Conservation (phyloP, 1,140 invertebrate genomes). For the Hirudo medicinalis region DNA sequence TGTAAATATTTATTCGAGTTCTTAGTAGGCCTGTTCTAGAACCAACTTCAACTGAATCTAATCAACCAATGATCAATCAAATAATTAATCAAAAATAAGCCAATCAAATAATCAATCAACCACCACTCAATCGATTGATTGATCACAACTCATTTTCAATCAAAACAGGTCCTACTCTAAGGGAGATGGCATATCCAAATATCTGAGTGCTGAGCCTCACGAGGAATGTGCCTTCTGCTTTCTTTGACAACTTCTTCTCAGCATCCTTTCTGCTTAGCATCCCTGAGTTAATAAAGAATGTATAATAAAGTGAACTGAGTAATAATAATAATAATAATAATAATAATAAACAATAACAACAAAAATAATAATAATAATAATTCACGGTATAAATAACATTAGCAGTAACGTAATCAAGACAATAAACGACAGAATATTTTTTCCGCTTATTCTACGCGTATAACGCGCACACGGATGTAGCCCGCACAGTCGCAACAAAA, state of each 20-base stretch:
- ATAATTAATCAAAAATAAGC: not conserved
- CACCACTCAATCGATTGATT: not conserved
- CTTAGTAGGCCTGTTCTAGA: no score
- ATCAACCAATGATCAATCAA: not conserved
- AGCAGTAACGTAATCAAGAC: no score
- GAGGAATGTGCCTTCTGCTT: not conserved
- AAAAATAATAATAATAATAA: no score
- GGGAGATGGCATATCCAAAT: not conserved
- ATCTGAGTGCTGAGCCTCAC: conserved; percentile 1
- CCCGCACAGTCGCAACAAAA: not conserved
- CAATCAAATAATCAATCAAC: not conserved
- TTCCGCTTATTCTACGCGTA: not conserved
- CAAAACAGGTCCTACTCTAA: not conserved
- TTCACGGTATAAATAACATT: no score
- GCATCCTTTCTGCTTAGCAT: not conserved
- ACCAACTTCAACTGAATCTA: no score
- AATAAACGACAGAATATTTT: no score
- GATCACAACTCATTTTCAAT: not conserved
- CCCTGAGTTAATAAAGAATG: not conserved
- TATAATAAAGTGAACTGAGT: no score
- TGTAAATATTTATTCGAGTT: no score
- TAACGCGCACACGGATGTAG: not conserved
- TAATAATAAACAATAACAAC: no score
- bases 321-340: no score
- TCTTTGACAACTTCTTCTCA: not conserved